Base-by-base conservation (phyloP, 2,888 invertebrate species). In the Leucophenga maculata region DNA sequence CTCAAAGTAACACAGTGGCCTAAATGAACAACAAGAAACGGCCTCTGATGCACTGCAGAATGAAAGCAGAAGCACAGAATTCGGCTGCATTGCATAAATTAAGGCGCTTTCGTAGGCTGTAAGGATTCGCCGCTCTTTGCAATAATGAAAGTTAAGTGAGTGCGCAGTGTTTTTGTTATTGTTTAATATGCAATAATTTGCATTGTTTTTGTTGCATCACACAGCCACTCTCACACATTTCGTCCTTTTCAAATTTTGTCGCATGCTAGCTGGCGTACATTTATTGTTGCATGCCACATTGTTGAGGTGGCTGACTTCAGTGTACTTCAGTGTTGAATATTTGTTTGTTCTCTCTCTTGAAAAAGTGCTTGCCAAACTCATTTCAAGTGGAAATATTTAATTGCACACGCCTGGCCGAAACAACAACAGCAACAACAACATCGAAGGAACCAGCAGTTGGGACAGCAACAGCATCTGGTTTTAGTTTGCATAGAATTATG, bases 321-420 rank as follows among this genome's bases (percentile, higher is more conserved):
- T 54, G 22, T 3, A n/a, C 20, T 54, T 8, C 54, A n/a, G n/a
- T n/a, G n/a, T 54, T 54, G 54, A 18, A 11, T 54, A 54, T 39
- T 60, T 39, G 16, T 39, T 26, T 20, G 18, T 32, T 60, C 39
- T 46, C 8, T 22, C 44, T 54, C 18, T 54, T 20, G 39, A 32
- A 59, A 59, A 46, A 64, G 46, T 64, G 13, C 48, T 64, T 26
- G 46, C 14, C 20, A 64, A 64, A 46, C 14, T 64, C 46, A 64
- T 48, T n/a, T 64, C 62, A 64, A 64, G 62, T 48, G 62, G 62
- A 64, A 64, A 64, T 48, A 64, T 64, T 64, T 64, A 64, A 64
- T 64, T 64, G 62, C 62, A 48, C 22, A 22, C 22, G n/a, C 18
- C 22, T 64, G 39, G 62, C 6, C 16, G 46, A 44, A 32, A 32